These are phyloP conservation scores for Sebastes vulpes DNA, from an alignment of 2,797 vertebrate genomes.

Conservation along the genomic window DNA sequence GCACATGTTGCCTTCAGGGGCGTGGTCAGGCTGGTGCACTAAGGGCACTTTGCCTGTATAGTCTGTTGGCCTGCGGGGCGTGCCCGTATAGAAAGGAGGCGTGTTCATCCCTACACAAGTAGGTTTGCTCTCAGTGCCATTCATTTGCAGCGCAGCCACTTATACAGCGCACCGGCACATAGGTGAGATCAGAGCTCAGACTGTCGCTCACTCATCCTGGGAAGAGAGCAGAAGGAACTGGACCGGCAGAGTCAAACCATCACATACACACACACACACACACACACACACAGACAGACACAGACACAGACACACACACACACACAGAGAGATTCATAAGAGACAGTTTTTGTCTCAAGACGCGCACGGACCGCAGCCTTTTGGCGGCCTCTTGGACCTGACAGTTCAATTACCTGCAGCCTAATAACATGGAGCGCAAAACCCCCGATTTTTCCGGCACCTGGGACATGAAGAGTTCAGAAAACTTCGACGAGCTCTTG, in stretches of 20 bases:
- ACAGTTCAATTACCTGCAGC: constrained; percentile 25
- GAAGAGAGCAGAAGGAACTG: constrained; percentile 20
- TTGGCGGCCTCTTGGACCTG: constrained; percentile 45
- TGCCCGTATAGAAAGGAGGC: constrained; percentile 62
- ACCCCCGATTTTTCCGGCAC: constrained; percentile 92
- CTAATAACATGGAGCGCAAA: constrained; percentile 82
- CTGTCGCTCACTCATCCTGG: constrained; percentile 12
- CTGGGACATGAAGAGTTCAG: constrained; percentile 94
- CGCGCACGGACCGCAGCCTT: constrained; percentile 3
- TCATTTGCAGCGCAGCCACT: constrained; percentile 58
- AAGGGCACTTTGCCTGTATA: constrained; percentile 7
- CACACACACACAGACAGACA: neutral
- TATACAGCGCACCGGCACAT: constrained; percentile 40
- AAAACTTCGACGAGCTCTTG: constrained; percentile 95
- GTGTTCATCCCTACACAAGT: constrained; percentile 60
- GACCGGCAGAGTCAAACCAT: constrained; percentile 3
- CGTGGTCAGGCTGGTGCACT: constrained; percentile 39
- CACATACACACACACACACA: neutral
- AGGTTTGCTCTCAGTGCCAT: constrained; percentile 50
- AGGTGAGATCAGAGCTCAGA: constrained; percentile 44
- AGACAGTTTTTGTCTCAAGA: constrained; percentile 25
- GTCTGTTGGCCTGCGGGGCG: constrained; percentile 57
- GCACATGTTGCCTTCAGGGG: constrained; percentile 59
- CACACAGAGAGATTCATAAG: neutral
- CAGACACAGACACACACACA: neutral